Base-by-base conservation (phyloP, 2,888 invertebrate genomes). In the Cheiracanthium punctorium region DNA sequence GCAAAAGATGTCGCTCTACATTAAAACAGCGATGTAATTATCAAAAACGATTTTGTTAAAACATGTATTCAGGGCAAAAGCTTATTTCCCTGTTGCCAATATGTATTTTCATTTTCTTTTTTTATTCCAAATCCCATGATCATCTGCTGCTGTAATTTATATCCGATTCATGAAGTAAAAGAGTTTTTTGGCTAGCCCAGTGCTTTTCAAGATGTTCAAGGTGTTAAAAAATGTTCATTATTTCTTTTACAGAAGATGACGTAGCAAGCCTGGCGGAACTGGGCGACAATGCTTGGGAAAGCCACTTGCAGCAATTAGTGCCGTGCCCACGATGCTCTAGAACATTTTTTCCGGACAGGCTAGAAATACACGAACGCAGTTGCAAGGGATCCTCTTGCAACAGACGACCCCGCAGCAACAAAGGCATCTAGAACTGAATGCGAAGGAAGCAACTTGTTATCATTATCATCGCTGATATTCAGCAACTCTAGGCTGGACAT, bases 261-360 rank as follows among this genome's bases (percentile, higher is more conserved):
- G 79, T 88, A 1, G 81, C 91, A 20, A 91, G 91, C 84, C 72
- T 88, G 20, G 91, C 90, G 65, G 91, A 91, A 17, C 90, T 91
- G 30, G 92, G 92, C 87, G 93, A 94, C 82, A 93, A 92, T 8
- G 92, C 92, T 10, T 94, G 94, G 94, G 92, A 93, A 88, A 92
- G 93, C 43, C 93, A 94, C 88, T 91, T 94, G 8, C 82, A 82
- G 2, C 93, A 94, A 88, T 91, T 95, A 89, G 92, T 94, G 30
- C 93, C 94, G 0, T 95, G 95, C 90, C 92, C 92, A 70, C 94
- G 93, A 89, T 95, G 95, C 91, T 94, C 94, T 12, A 92, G 95
- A 69, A 95, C 94, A 32, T 95, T 95, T 91, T 92, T 93, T 88
- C 94, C 95, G 0, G 95, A 95, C 89, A 92, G 95, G 43, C 91